phyloP scores from a whole-genome alignment of 2,113 vertebrate species.

The Alligator mississippiensis region DNA sequence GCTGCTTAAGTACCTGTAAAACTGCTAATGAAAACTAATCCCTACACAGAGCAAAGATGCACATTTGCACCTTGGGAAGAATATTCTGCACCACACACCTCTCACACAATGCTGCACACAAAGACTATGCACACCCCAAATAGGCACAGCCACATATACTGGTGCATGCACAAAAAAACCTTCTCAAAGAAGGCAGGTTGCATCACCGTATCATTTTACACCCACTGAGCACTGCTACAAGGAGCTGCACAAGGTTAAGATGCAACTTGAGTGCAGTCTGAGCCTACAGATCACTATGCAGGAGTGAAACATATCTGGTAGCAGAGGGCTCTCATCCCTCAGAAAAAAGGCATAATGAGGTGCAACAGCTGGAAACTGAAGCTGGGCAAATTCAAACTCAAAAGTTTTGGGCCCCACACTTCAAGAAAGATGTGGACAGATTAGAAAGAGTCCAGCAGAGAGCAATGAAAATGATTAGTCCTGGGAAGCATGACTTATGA shows the following conservation, averaged over 20 bases:
- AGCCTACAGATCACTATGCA: neutral
- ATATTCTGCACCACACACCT: fast-evolving
- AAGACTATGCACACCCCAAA: neutral
- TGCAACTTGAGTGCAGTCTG: fast-evolving
- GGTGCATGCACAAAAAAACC: neutral
- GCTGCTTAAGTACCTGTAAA: slow-evolving; percentile 62
- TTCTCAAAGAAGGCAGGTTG: fast-evolving
- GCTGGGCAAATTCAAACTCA: neutral
- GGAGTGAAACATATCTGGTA: neutral
- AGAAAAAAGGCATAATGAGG: neutral
- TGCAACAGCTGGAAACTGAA: neutral
- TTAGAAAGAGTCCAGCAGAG: neutral
- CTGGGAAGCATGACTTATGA: neutral
- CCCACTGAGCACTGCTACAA: neutral
- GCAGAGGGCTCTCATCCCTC: neutral
- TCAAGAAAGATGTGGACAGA: neutral
- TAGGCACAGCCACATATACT: neutral
- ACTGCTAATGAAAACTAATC: slow-evolving; percentile 53
- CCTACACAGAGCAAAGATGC: fast-evolving
- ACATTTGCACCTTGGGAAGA: fast-evolving
- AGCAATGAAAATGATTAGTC: neutral
- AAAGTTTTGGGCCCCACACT: neutral
- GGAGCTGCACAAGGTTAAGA: neutral
- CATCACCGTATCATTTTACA: neutral
- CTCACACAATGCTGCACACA: fast-evolving